Base-by-base conservation (phyloP, 1,140 invertebrate genomes). In the Geopemphigus sp. region DNA sequence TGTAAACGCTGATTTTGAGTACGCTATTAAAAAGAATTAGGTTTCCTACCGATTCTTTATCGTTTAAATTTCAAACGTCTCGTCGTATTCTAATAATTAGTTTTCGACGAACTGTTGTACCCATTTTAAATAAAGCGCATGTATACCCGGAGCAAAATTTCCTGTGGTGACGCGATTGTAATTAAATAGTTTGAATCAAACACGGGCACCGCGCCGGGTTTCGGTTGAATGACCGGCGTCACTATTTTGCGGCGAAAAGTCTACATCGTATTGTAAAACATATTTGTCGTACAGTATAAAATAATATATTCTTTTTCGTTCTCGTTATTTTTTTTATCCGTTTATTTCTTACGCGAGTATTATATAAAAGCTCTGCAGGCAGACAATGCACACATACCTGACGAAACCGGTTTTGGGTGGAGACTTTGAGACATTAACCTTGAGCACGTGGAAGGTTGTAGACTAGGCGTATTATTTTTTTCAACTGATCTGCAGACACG, bases 341-440 rank as follows among this genome's bases (percentile, higher is more conserved):
- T 50, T 12, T 68, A 22, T 10, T 68, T 68, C 53, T 56, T 19
- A 32, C 24, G 14, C n/a, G 11, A 4, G 8, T 56, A n/a, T 5
- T 14, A 39, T 0, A 73, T 73, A 78, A 78, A 78, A 78, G 74
- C 57, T 78, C 74, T 50, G 22, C 74, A 57, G 74, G 74, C 57
- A 24, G 39, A 78, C 56, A 61, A 78, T 50, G 74, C 57, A 29
- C 17, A 19, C 22, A 47, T 24, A 11, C 12, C 24, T 17, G 53
- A 26, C 6, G 22, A 24, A 78, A 78, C 74, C 74, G 74, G 74
- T 78, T 78, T 78, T 78, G 39, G 74, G 74, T 63, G 74, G 74
- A 78, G 74, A 78, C 74, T 50, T 26, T 15, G 11, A 78, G 39
- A 78, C 74, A 78, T 78, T 63, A 59, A 76, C 73, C 73, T 76